Base-by-base conservation (phyloP, 2,888 invertebrate species). In the Venusia cambrica region DNA sequence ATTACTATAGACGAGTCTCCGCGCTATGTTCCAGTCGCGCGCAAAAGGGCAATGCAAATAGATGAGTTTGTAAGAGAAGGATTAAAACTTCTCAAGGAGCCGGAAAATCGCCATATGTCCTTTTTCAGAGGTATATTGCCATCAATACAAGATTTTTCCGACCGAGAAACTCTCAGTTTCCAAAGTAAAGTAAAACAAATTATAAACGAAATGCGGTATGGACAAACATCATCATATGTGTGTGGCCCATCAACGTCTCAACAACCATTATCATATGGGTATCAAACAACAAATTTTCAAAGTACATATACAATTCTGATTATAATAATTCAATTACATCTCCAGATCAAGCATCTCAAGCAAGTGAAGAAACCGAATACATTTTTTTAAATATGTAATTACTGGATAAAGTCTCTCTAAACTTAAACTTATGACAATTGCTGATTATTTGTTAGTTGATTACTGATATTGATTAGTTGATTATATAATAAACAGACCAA, bases 171-270 rank as follows among this genome's bases (percentile, higher is more conserved):
- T 43, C n/a, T n/a, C 40, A 48, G 38, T 29, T 48, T 50, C 34
- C 48, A 50, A 43, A 48, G 46, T 45, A 53, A 37, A 50, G 49
- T 55, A 2, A 22, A 50, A 39, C 48, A 53, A 51, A 48, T 50
- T 38, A 55, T 55, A 30, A 1, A 8, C 2, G 52, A 54, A 35
- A 51, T 54, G 47, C 47, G 48, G 38, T 51, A 47, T 54, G 50
- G 47, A 45, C 41, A 33, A 50, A 38, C 45, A 41, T 41, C 45
- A 41, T 41, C 34, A 43, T 38, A 38, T 43, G 43, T 43, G 35
- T 1, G 30, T 43, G 38, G 43, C 43, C 43, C 35, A 35, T 41
- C 40, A 45, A 41, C 37, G 37, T 45, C 46, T 37, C 44, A 44
- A 1, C 42, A 35, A 45, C 39, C 46, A 16, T 16, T 16, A 47